Percentiles rank a stretch among this genome's conserved stretches.
These are phyloP conservation scores for Diabrotica virgifera DNA, from an alignment of 1,140 invertebrate genomes.

Conservation along the genomic window DNA sequence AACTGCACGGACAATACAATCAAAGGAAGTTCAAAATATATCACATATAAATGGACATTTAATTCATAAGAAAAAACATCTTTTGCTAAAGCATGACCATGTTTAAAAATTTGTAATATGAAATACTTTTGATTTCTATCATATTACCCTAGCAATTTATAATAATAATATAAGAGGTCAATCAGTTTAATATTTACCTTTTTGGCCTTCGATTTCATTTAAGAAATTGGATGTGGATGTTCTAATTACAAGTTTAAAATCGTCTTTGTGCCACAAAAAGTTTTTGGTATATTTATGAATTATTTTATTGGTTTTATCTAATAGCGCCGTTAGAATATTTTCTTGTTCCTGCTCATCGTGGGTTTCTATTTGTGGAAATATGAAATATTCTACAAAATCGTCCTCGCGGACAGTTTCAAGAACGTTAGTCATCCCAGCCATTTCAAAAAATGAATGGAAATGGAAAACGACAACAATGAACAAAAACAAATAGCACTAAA, in stretches of 20 bases:
- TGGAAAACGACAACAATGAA: neutral
- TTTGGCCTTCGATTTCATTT: slow-evolving; percentile 48
- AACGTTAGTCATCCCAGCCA: slow-evolving; percentile 33
- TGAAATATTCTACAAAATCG: slow-evolving; percentile 67
- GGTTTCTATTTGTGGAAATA: slow-evolving; percentile 55
- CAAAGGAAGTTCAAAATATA: too few relatives aligned
- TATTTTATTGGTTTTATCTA: slow-evolving; percentile 49
- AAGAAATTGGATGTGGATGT: slow-evolving; percentile 48
- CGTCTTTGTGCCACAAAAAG: slow-evolving; percentile 71
- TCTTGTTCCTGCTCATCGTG: slow-evolving; percentile 33
- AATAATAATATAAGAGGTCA: neutral
- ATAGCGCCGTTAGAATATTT: slow-evolving; percentile 45
- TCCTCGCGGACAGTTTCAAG: slow-evolving; percentile 59
- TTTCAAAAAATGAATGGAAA: slow-evolving; percentile 19
- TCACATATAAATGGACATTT: too few relatives aligned
- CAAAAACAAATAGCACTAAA: neutral
- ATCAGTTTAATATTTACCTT: slow-evolving; percentile 36
- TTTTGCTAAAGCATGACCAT: too few relatives aligned
- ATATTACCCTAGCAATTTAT: neutral
- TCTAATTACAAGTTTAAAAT: slow-evolving; percentile 54
- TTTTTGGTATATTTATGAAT: slow-evolving; percentile 47
- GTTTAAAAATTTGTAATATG: too few relatives aligned
- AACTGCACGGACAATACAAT: too few relatives aligned
- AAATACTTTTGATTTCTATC: too few relatives aligned
- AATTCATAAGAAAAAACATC: too few relatives aligned